Evolutionary conservation across 2,888 invertebrate genomes (phyloP), one percentile per base, ranked within the genome.

Genomic region (Elegia similella): DNA sequence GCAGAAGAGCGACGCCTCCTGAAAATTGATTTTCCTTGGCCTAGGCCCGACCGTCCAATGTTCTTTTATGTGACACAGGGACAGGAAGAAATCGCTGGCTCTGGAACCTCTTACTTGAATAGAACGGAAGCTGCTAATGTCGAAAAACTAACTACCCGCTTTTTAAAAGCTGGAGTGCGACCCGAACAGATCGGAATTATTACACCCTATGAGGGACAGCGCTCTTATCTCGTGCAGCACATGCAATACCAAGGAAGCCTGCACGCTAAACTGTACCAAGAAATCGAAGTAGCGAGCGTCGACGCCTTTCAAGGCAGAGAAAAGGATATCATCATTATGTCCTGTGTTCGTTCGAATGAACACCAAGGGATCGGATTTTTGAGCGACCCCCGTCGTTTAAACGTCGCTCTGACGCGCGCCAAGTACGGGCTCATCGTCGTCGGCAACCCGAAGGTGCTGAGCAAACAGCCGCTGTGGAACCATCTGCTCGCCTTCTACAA

Each of bases 301-400:
- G 99, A 99, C 84, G 99, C 99, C 0, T 99, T 99, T 84, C 99
- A 99, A 85, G 99, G 99, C 0, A 93, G 99, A 52, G 99, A 99
- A 80, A 99, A 99, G 78, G 99, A 99, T 78, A 97, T 99, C 59
- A 99, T 99, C 67, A 98, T 99, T 56, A 97, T 99, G 96, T 99
- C 99, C 0, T 99, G 99, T 86, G 99, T 99, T 1, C 94, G 99
- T 55, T 98, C 99, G 6, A 99, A 99, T 80, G 99, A 99, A 78
- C 98, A 99, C 76, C 99, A 99, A 82, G 99, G 98, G 43, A 99
- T 99, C 72, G 99, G 99, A 0, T 99, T 99, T 83, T 92, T 99
- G 42, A 99, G 98, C 78, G 99, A 99, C 84, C 99, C 99, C 0
- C 93, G 99, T 1, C 96, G 99, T 56, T 92, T 99, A 54, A 99